phyloP scores from a whole-genome alignment of 2,113 vertebrate genomes.

The Thamnophis sirtalis region DNA sequence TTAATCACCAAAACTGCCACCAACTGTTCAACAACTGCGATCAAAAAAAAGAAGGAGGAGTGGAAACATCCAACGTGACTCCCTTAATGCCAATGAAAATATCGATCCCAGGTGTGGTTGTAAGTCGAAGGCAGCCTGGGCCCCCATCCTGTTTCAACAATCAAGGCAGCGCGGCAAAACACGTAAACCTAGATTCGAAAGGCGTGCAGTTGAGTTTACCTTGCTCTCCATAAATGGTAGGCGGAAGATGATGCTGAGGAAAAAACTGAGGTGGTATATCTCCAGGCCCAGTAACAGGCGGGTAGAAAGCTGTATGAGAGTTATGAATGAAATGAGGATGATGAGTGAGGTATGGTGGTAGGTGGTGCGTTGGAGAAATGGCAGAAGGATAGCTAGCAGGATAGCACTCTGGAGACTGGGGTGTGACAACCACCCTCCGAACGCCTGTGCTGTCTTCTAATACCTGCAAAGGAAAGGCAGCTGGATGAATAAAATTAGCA shows the following conservation, averaged over 20 bases:
- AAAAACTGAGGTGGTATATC: conserved; percentile 92
- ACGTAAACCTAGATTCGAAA: rapidly evolving
- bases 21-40: neutral
- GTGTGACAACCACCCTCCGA: conserved; percentile 93
- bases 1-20: neutral
- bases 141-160: neutral
- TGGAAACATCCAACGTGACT: neutral
- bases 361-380: conserved; percentile 92
- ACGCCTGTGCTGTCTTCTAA: conserved; percentile 95
- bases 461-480: conserved; percentile 74
- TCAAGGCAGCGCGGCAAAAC: neutral
- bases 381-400: conserved; percentile 92
- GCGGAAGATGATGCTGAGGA: conserved; percentile 91
- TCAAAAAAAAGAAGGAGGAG: neutral
- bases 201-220: conserved; percentile 68
- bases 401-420: conserved; percentile 95
- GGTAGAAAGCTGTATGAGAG: conserved; percentile 91
- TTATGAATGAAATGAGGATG: conserved; percentile 94
- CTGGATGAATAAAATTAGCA: neutral
- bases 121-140: neutral
- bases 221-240: conserved; percentile 89
- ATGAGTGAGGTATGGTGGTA: conserved; percentile 88
- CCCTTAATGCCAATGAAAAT: neutral
- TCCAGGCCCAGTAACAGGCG: conserved; percentile 88
- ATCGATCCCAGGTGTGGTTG: neutral